Conservation (phyloP, 2,797 vertebrate species). For the Thalassophryne amazonica region DNA sequence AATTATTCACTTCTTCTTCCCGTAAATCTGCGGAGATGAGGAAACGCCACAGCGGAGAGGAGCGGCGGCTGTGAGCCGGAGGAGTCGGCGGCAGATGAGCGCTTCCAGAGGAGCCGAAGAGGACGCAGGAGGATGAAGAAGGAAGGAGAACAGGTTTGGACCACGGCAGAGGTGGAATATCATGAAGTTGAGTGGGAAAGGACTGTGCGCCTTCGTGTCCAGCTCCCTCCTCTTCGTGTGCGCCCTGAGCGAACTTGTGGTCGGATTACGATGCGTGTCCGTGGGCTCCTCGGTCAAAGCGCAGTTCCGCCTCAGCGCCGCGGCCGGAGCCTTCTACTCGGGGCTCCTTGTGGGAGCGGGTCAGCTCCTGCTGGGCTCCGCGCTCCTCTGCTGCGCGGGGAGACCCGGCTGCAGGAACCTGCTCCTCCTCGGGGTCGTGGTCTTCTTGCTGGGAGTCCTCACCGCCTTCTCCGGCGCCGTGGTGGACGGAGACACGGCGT, state of each 20-base stretch:
- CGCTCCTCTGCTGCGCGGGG: constrained; percentile 86
- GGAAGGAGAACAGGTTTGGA: constrained; percentile 76
- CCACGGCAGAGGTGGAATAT: constrained; percentile 88
- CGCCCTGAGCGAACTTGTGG: constrained; percentile 91
- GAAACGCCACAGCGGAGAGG: constrained; percentile 61
- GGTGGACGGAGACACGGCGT: constrained; percentile 94
- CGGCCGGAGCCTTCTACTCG: constrained; percentile 94
- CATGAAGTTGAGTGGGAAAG: constrained; percentile 96
- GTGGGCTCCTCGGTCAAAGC: constrained; percentile 87
- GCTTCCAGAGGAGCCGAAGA: constrained; percentile 80
- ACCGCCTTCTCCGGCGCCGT: constrained; percentile 95
- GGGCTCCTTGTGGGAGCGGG: constrained; percentile 88
- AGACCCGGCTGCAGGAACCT: constrained; percentile 88
- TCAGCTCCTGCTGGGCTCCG: constrained; percentile 85
- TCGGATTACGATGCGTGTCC: constrained; percentile 90
- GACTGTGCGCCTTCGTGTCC: constrained; percentile 93
- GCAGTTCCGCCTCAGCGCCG: constrained; percentile 88
- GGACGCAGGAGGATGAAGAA: constrained; percentile 89
- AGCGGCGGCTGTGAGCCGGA: constrained; percentile 69
- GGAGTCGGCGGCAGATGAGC: constrained; percentile 72
- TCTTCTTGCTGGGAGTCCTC: constrained; percentile 91
- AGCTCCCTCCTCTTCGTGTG: constrained; percentile 92
- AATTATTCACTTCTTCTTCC: constrained; percentile 78
- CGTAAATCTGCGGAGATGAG: constrained; percentile 69
- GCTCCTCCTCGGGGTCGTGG: constrained; percentile 88